phyloP scores from a whole-genome alignment of 1,140 invertebrate species.

The Whitmania pigra region DNA sequence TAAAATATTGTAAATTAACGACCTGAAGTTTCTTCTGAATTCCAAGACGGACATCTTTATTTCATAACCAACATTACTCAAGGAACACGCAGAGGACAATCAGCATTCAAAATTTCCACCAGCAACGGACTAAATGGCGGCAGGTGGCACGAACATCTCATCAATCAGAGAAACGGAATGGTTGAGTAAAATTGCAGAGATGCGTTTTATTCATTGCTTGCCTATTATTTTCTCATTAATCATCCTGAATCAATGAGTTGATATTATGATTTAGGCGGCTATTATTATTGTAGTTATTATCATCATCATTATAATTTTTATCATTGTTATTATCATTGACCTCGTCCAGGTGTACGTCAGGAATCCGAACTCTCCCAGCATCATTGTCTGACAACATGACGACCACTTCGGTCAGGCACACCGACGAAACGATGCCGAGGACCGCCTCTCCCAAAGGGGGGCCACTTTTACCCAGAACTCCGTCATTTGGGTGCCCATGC shows the following conservation, averaged over 20 bases:
- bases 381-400: conserved; percentile 11
- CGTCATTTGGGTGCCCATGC: conserved; percentile 21
- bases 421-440: not conserved
- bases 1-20: no score
- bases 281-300: no score
- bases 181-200: not conserved
- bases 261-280: no score
- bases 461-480: conserved; percentile 25
- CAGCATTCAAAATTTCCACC: not conserved
- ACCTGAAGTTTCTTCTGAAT: not conserved
- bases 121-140: conserved; percentile 16
- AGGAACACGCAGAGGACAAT: not conserved
- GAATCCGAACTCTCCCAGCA: not conserved
- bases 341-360: conserved; percentile 13
- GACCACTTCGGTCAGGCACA: not conserved
- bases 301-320: no score
- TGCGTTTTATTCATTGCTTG: not conserved
- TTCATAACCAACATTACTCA: conserved; percentile 5
- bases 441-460: not conserved
- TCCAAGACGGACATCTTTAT: conserved; percentile 13
- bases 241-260: no score
- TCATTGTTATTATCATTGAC: no score
- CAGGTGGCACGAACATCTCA: conserved; percentile 17
- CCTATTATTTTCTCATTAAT: no score
- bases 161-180: conserved; percentile 9